These are phyloP conservation scores for Eumacrocentrus americanus DNA, from an alignment of 2,888 invertebrate species.

Conservation along the genomic window DNA sequence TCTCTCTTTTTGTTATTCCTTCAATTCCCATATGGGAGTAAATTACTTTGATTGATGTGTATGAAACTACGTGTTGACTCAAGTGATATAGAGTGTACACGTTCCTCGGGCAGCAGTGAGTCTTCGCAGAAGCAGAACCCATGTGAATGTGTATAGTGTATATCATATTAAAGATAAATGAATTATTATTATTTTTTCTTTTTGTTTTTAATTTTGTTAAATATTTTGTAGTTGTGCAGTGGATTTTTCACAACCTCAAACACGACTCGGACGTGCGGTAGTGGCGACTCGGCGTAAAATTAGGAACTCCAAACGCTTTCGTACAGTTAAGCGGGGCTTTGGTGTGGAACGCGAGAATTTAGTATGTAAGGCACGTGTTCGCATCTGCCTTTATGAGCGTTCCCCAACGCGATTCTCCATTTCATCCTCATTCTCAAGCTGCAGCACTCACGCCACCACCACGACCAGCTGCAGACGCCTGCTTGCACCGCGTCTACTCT, in stretches of 20 bases:
- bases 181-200: too few relatives aligned
- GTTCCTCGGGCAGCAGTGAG: too few relatives aligned
- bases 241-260: too few relatives aligned
- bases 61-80: too few relatives aligned
- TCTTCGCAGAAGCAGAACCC: too few relatives aligned
- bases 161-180: too few relatives aligned
- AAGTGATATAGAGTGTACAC: too few relatives aligned
- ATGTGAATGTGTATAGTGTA: too few relatives aligned
- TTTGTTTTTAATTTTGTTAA: too few relatives aligned
- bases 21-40: not conserved
- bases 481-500: conserved; percentile 20
- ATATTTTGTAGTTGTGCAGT: too few relatives aligned
- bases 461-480: conserved; percentile 20
- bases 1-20: not conserved
- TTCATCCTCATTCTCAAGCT: conserved; percentile 54
- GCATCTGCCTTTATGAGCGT: conserved; percentile 59
- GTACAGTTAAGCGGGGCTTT: conserved; percentile 31
- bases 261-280: not conserved
- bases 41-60: conserved; percentile 6
- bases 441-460: conserved; percentile 34
- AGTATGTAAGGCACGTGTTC: conserved; percentile 60
- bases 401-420: conserved; percentile 52
- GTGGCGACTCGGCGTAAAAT: conserved; percentile 34
- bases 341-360: conserved; percentile 37
- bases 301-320: conserved; percentile 34